These are phyloP conservation scores for Mastigias papua DNA, from an alignment of 30 jellyfish, hydroid and myxozoan species.

Conservation along the genomic window DNA sequence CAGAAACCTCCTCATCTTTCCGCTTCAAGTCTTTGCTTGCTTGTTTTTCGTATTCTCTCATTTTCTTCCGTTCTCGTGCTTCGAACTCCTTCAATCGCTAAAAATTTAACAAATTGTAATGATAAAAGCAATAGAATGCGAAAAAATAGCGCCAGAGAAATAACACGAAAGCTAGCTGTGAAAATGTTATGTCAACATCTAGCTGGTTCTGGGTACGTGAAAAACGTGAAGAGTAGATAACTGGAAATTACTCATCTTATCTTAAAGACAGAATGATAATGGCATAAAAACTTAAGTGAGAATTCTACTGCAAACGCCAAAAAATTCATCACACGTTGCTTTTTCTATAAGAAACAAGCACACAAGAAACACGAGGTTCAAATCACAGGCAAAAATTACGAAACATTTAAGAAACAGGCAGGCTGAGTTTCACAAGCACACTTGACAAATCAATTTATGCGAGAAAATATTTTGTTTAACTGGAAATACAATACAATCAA, in stretches of 20 bases:
- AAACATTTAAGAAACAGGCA: neutral
- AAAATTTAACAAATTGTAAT: neutral
- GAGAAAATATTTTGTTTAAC: neutral
- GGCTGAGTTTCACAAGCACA: neutral
- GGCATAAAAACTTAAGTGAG: no score
- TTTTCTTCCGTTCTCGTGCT: constrained; percentile 91
- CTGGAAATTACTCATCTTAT: no score
- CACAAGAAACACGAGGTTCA: neutral
- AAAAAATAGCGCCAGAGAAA: no score
- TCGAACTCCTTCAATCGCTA: constrained; percentile 96
- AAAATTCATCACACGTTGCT: no score
- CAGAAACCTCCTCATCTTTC: constrained; percentile 76
- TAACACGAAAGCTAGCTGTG: no score
- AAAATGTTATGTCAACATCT: no score
- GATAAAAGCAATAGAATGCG: neutral
- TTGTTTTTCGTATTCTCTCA: constrained; percentile 95
- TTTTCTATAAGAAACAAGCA: neutral
- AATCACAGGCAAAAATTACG: neutral
- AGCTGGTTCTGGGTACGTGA: no score
- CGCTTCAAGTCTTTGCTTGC: constrained; percentile 74
- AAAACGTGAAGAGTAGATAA: no score
- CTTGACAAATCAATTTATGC: neutral
- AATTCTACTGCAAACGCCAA: no score
- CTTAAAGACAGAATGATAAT: no score
- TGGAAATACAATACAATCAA: neutral